A percentile compares a stretch with the other conserved stretches of the same genome.
phyloP scores from a whole-genome alignment of 2,113 vertebrate species.

The Macaca mulatta region DNA sequence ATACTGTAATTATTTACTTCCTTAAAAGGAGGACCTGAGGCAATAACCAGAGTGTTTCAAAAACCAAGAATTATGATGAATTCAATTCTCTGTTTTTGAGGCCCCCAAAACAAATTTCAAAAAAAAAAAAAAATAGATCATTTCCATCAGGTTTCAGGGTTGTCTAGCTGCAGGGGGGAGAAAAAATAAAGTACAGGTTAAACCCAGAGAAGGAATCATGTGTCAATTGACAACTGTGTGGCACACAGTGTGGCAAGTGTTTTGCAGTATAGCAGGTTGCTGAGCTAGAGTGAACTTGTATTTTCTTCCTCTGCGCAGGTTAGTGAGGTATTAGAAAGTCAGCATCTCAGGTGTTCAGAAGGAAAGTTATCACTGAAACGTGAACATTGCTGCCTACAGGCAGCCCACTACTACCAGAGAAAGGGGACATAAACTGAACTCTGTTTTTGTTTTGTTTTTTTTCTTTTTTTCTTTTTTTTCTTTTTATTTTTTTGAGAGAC shows the following conservation, averaged over 20 bases:
- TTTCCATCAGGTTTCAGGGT: neutral
- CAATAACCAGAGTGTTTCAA: neutral
- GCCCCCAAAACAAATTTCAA: neutral
- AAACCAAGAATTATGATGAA: neutral
- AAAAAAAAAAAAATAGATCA: neutral
- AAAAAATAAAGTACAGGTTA: neutral
- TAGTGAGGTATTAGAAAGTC: neutral
- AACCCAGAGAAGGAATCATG: neutral
- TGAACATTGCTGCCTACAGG: neutral
- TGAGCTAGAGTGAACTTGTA: neutral
- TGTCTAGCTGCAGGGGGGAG: neutral
- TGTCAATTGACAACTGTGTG: neutral
- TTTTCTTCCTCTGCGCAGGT: neutral
- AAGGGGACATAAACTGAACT: neutral
- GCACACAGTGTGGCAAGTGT: accelerated
- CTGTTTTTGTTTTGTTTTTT: neutral
- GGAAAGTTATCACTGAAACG: accelerated
- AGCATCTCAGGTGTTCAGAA: neutral
- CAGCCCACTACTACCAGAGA: neutral
- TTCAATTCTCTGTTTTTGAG: neutral
- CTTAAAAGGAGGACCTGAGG: neutral
- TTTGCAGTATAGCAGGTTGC: neutral
- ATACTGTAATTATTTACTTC: neutral
- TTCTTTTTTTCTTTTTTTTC: too few relatives aligned
- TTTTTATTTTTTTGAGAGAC: too few relatives aligned